Conservation (phyloP, 1,140 invertebrate species). For the Battus philenor region DNA sequence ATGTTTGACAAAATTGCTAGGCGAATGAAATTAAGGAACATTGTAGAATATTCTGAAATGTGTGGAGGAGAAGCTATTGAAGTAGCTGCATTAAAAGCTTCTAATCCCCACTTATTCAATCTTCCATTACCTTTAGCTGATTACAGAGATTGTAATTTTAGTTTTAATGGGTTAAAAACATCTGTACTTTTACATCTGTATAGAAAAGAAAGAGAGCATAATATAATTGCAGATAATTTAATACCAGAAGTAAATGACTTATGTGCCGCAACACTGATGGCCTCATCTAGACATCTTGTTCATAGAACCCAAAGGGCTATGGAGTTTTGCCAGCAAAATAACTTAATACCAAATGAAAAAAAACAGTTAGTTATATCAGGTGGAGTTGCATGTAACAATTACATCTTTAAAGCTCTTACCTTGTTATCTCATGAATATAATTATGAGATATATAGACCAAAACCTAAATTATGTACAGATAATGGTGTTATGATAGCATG, state of each 20-base stretch:
- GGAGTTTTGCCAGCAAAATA: slow-evolving; percentile 80
- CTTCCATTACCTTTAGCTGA: slow-evolving; percentile 79
- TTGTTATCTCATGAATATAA: slow-evolving; percentile 82
- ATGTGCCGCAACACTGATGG: slow-evolving; percentile 89
- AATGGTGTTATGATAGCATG: slow-evolving; percentile 99
- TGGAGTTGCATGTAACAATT: slow-evolving; percentile 96
- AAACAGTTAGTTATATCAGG: slow-evolving; percentile 89
- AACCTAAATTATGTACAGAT: slow-evolving; percentile 92
- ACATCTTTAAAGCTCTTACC: slow-evolving; percentile 83
- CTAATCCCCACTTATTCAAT: slow-evolving; percentile 81
- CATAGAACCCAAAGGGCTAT: slow-evolving; percentile 90
- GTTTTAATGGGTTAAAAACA: slow-evolving; percentile 64
- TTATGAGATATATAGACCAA: slow-evolving; percentile 85
- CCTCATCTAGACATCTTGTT: slow-evolving; percentile 85
- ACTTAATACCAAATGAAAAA: slow-evolving; percentile 77
- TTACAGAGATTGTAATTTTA: slow-evolving; percentile 72
- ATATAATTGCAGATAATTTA: slow-evolving; percentile 80
- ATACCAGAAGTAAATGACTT: slow-evolving; percentile 89
- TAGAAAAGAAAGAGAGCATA: slow-evolving; percentile 55
- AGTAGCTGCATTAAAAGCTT: slow-evolving; percentile 83
- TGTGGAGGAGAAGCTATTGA: slow-evolving; percentile 93
- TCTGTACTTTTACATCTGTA: slow-evolving; percentile 45
- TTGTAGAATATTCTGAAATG: slow-evolving; percentile 84
- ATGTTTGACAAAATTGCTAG: slow-evolving; percentile 93
- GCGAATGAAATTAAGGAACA: slow-evolving; percentile 87